Conservation (phyloP, 1,140 invertebrate genomes). For the Himalopsyche phryganea region DNA sequence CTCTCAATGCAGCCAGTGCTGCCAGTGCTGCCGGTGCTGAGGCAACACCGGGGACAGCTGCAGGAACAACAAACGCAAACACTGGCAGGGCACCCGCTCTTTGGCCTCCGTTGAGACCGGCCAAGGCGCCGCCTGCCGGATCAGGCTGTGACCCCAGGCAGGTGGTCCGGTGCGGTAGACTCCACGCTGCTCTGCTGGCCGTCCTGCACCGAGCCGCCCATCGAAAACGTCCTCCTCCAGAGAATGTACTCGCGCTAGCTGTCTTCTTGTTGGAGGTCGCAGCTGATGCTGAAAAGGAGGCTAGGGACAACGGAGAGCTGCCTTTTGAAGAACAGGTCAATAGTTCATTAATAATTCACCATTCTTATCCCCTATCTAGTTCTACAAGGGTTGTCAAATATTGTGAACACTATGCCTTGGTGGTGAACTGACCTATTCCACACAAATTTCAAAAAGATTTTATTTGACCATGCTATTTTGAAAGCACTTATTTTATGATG, state of each 20-base stretch:
- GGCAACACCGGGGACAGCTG: neutral
- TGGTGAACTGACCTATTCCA: too few relatives aligned
- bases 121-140: slow-evolving; percentile 36
- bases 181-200: slow-evolving; percentile 81
- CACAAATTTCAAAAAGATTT: too few relatives aligned
- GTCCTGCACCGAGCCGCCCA: slow-evolving; percentile 81
- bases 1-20: neutral
- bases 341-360: neutral
- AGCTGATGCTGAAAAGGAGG: slow-evolving; percentile 62
- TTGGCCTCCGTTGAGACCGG: slow-evolving; percentile 44
- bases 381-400: too few relatives aligned
- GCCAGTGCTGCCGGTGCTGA: too few relatives aligned
- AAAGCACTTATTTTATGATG: too few relatives aligned
- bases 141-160: slow-evolving; percentile 41
- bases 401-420: too few relatives aligned
- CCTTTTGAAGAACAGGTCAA: neutral
- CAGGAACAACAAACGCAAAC: neutral
- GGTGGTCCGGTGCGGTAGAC: slow-evolving; percentile 57
- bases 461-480: too few relatives aligned
- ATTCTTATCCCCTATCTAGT: too few relatives aligned
- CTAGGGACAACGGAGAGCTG: neutral
- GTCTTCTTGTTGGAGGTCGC: slow-evolving; percentile 86
- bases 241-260: slow-evolving; percentile 80
- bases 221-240: slow-evolving; percentile 66
- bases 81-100: slow-evolving; percentile 33